Base-by-base conservation (phyloP, 2,113 vertebrate species). In the Toxostoma redivivum region DNA sequence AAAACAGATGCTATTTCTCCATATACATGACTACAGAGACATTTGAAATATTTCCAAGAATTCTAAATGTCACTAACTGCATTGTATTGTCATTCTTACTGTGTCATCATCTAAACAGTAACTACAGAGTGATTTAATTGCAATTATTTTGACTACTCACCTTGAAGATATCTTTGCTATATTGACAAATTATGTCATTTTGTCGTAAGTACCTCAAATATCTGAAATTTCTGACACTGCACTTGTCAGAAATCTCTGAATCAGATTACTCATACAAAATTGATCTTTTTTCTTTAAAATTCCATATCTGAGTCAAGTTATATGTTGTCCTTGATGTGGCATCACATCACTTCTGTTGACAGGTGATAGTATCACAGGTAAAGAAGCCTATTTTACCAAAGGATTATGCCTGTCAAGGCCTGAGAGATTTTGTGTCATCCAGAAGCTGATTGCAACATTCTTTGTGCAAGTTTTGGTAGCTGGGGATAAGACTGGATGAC, bases 371-470 rank as follows among this genome's bases (percentile, higher is more conserved):
- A 53, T 92, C 96, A 80, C 86, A 95, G 96, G 94, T 97, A 94
- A 97, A 97, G 64, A 93, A 91, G 35, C 80, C 85, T 94, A 82
- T 98, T 98, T 98, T 97, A 96, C 95, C 90, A 81, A 91, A 97
- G 94, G 94, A 98, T 97, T 98, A 94, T 94, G 56, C 80, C 65
- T 98, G 97, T 97, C 97, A 96, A 66, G 88, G 64, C 81, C 91
- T 83, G 64, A 66, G 92, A 98, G 90, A 88, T 97, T 97, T 97
- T 96, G 57, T 97, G 97, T 96, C 95, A 70, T 81, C 94, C 95
- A 95, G 90, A 80, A 88, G 62, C 71, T 95, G 86, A 92, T 90
- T 81, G 88, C 81, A 96, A 42, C 58, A 35, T 81, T 86, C 88
- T 96, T 95, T 90, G 93, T 93, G 88, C 62, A 94, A 70, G 82